Evolutionary conservation across 2,113 vertebrate genomes (phyloP).

Genomic region (Chaetura pelagica): DNA sequence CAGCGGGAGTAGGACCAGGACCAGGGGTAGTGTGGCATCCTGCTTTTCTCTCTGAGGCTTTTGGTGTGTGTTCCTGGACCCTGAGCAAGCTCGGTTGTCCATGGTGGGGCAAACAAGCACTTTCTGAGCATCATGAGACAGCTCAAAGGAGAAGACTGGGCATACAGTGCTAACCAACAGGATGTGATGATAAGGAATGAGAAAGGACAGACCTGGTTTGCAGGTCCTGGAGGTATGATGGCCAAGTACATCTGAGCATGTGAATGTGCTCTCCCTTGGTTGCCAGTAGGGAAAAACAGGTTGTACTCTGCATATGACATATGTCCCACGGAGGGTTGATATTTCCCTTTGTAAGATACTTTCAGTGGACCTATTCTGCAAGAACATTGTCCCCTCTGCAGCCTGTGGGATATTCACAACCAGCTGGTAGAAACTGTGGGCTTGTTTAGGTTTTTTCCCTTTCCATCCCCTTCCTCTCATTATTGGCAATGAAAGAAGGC

Average conservation of each 20-base stretch:
- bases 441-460: neutral
- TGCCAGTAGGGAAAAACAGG: neutral
- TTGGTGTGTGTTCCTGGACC: neutral
- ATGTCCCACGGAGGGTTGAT: neutral
- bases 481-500: conserved; percentile 6
- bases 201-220: neutral
- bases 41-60: neutral
- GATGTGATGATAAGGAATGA: neutral
- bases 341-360: neutral
- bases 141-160: neutral
- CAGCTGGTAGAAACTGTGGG: neutral
- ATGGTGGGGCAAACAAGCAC: neutral
- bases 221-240: neutral
- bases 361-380: neutral
- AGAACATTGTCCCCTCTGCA: neutral
- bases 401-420: neutral
- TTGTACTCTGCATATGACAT: neutral
- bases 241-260: neutral
- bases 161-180: neutral
- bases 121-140: neutral
- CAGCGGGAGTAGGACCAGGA: neutral
- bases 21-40: neutral
- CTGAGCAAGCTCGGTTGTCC: accelerated
- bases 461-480: neutral
- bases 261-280: neutral